Percentiles rank a stretch among this genome's conserved stretches.
Evolutionary conservation across 2,797 vertebrate genomes (phyloP).

Genomic region (Anguilla anguilla): DNA sequence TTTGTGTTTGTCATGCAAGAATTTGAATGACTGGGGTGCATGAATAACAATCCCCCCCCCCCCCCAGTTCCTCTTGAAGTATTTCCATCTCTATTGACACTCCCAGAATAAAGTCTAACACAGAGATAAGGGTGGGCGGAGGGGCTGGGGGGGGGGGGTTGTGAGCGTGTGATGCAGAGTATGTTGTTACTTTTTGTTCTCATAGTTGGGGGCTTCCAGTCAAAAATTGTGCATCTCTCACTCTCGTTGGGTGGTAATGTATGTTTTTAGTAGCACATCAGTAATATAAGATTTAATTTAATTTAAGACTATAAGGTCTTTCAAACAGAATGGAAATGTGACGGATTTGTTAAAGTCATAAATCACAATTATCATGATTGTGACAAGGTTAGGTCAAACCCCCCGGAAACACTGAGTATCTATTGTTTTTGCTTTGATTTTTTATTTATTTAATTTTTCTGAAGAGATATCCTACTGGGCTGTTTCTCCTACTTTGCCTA

Average conservation of each 20-base stretch:
- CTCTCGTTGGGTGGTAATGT: not conserved
- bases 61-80: not conserved
- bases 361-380: not conserved
- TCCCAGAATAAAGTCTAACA: conserved; percentile 25
- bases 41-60: conserved; percentile 27
- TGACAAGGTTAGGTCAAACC: not conserved
- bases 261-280: not conserved
- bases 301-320: not conserved
- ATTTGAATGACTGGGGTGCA: conserved; percentile 35
- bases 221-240: not conserved
- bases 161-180: not conserved
- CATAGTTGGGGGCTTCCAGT: not conserved
- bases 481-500: not conserved
- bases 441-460: not conserved
- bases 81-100: conserved; percentile 31
- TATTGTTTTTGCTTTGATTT: not conserved
- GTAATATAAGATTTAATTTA: not conserved
- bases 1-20: conserved; percentile 79
- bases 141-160: too few relatives aligned
- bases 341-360: not conserved
- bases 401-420: not conserved
- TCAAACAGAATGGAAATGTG: not conserved
- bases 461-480: not conserved
- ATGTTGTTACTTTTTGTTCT: conserved; percentile 2
- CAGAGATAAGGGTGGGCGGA: not conserved